Evolutionary conservation across 2,113 vertebrate species (phyloP).

Genomic region (Solenodon paradoxus): DNA sequence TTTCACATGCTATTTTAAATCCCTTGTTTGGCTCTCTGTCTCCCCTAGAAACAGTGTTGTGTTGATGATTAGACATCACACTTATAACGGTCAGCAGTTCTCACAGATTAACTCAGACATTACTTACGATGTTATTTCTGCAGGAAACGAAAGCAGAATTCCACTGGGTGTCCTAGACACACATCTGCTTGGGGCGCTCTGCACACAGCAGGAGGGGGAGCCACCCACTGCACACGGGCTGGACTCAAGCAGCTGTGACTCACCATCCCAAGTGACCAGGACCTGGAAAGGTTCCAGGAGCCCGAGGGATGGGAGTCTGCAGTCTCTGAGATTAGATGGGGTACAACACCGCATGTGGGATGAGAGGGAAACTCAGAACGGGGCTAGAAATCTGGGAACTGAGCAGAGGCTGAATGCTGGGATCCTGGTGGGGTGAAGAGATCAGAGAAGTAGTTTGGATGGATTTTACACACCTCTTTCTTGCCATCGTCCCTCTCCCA

Average conservation of each 20-base stretch:
- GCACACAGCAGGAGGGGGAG: too few species aligned
- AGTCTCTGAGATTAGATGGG: too few species aligned
- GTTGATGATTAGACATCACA: accelerated
- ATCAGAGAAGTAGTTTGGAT: not conserved
- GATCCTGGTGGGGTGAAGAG: not conserved
- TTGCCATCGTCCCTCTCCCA: not conserved
- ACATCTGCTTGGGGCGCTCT: not conserved
- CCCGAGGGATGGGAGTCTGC: not conserved
- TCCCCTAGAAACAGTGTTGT: not conserved
- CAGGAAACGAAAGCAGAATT: not conserved
- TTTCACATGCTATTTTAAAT: too few species aligned
- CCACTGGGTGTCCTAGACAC: not conserved
- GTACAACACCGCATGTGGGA: not conserved
- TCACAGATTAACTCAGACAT: not conserved
- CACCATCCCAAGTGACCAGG: not conserved
- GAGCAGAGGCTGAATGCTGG: accelerated
- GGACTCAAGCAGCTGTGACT: not conserved
- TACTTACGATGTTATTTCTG: not conserved
- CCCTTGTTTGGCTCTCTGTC: not conserved
- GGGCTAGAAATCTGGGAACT: not conserved
- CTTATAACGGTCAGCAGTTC: not conserved
- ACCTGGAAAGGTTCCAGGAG: not conserved
- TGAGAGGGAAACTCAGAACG: not conserved
- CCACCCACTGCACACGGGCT: not conserved
- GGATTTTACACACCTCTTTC: not conserved